Base-by-base conservation (phyloP, 2,113 vertebrate species). In the Lota lota region DNA sequence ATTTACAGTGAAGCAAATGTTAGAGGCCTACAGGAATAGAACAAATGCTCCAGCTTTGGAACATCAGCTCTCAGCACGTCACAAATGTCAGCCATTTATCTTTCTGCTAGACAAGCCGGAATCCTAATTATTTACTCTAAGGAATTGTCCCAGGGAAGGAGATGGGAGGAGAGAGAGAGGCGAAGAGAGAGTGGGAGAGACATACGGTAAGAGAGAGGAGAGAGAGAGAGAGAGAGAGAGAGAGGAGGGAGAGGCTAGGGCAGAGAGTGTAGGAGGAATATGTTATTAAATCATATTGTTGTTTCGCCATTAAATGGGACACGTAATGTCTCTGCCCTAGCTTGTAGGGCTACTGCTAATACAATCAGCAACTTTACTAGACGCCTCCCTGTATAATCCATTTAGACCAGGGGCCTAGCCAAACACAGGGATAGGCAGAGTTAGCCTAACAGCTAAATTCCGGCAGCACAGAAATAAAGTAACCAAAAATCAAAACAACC, bases 51-150 rank as follows among this genome's bases (percentile, higher is more conserved):
- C 80, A 82, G 89, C 74, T 91, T 89, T 91, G 90, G 84, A 86
- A 82, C 78, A 87, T 91, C 90, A 75, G 83, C 91, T 93, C 92
- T 93, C 92, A 92, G 92, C 92, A 93, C 93, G 87, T 95, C 93
- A 89, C 92, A 95, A 92, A 94, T 93, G 93, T 92, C 89, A 89
- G 85, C 93, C 93, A 95, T 96, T 96, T 94, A 94, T 96, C 95
- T 95, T 95, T 92, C 81, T 88, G 72, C 84, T 54, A 88, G 93
- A 95, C 93, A 90, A 92, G 91, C 87, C 89, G 90, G 93, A 92
- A 93, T 94, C 92, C 92, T 93, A 94, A 95, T 95, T 93, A 95
- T 95, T 95, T 94, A 94, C 94, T 95, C 90, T 77, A 84, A 89
- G 91, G 89, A 91, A 91, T 91, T 91, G 88, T 89, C 78, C 74